Conservation (phyloP, 2,888 invertebrate genomes). For the Hydrotaea cyrtoneurina region DNA sequence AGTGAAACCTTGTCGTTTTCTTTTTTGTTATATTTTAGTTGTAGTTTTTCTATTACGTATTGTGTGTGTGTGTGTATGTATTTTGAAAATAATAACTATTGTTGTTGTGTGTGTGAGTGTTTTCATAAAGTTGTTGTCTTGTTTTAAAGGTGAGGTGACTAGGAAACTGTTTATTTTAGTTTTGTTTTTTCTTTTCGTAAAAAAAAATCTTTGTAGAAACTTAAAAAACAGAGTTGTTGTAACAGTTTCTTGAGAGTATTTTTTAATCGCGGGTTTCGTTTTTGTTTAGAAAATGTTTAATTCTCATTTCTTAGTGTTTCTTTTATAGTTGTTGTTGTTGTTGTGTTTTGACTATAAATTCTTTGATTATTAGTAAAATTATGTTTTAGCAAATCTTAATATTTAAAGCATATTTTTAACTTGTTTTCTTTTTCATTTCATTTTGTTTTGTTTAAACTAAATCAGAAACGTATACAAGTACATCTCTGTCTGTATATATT, state of each 20-base stretch:
- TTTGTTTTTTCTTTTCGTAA: neutral
- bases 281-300: constrained; percentile 62
- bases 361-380: constrained; percentile 70
- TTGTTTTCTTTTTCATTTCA: constrained; percentile 20
- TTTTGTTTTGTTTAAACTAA: constrained; percentile 54
- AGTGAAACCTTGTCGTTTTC: constrained; percentile 59
- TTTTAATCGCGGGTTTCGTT: constrained; percentile 36
- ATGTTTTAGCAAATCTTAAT: constrained; percentile 48
- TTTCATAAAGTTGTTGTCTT: neutral
- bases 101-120: constrained; percentile 2
- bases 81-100: constrained; percentile 23
- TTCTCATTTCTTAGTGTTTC: constrained; percentile 47
- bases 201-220: constrained; percentile 35
- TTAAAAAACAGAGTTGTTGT: constrained; percentile 48
- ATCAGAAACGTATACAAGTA: constrained; percentile 47
- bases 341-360: constrained; percentile 71
- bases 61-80: neutral
- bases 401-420: constrained; percentile 38
- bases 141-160: constrained; percentile 56
- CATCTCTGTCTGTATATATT: neutral
- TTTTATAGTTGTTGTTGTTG: constrained; percentile 43
- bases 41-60: constrained; percentile 33
- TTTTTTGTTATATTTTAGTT: neutral
- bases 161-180: constrained; percentile 64
- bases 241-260: constrained; percentile 60